Evolutionary conservation across 2,888 invertebrate species (phyloP), one percentile per base, ranked within the genome.

Genomic region (Mylabris sibirica): DNA sequence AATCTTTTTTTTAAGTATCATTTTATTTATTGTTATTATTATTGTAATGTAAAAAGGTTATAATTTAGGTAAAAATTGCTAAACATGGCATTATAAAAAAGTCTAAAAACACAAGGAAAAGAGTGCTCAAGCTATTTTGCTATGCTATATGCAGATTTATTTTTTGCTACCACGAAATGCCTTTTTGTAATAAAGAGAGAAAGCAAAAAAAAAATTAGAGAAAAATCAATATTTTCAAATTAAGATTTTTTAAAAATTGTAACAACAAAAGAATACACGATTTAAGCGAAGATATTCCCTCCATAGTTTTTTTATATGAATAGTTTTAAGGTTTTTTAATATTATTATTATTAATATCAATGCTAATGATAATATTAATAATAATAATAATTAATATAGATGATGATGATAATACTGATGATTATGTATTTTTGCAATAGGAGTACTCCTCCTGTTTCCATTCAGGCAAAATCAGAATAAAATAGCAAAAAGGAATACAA

Each of bases 261-360:
- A 63, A 38, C 22, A 41, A 41, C 2, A 41, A 24, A 24, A 49
- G 14, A 53, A 73, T 14, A 12, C 11, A 38, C 12, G 8, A 17
- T 78, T 79, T 79, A 76, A 75, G 70, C 75, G 81, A 80, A 78
- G 76, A 80, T 83, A 84, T 83, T 84, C 83, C 83, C 81, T 83
- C 83, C 83, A 83, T 78, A 75, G 75, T 1, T 44, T 76, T 79
- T 80, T 80, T 81, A 76, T 79, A 78, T 78, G 75, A 49, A 75
- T 80, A 83, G 80, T 73, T 76, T 71, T 70, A 80, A 81, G 78
- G 79, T 73, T 78, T 49, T 49, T 49, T 77, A 77, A 78, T 74
- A 65, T 71, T 73, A 70, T 66, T 73, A 72, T 49, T 30, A 30
- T 30, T 30, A 8, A 30, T 30, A 30, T 12, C 4, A 12, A 17